Conservation (phyloP, 2,888 invertebrate genomes). For the Nephrotoma flavescens region DNA sequence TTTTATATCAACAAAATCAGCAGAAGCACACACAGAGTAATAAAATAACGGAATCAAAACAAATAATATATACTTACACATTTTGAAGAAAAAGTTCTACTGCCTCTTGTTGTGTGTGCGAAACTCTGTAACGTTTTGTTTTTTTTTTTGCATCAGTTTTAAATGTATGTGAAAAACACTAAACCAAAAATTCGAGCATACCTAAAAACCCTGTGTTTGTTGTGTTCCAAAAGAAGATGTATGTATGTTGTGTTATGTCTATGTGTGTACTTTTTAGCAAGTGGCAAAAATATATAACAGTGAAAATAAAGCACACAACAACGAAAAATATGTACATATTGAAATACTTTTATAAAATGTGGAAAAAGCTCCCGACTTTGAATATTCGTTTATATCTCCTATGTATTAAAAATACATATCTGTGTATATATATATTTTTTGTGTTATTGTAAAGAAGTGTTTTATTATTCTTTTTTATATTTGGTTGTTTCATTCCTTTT, state of each 20-base stretch:
- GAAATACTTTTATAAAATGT: not conserved
- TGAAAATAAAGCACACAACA: not conserved
- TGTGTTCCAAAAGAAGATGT: not conserved
- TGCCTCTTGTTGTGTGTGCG: not conserved
- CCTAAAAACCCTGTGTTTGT: not conserved
- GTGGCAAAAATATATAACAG: not conserved
- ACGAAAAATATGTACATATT: not conserved
- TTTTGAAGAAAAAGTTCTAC: not conserved
- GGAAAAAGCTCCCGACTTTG: not conserved
- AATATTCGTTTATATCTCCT: not conserved
- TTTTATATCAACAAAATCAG: not conserved
- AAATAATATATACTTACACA: not conserved
- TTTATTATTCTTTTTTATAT: not conserved
- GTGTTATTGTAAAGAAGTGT: not conserved
- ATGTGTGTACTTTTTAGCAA: not conserved
- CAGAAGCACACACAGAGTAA: not conserved
- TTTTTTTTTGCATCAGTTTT: not conserved
- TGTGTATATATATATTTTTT: not conserved
- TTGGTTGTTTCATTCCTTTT: not conserved
- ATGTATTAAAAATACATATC: not conserved
- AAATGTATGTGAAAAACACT: not conserved
- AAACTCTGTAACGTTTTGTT: not conserved
- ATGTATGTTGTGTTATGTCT: not conserved
- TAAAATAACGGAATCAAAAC: not conserved
- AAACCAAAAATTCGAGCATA: not conserved